Conservation (phyloP, 2,797 vertebrate genomes). For the Manis pentadactyla region DNA sequence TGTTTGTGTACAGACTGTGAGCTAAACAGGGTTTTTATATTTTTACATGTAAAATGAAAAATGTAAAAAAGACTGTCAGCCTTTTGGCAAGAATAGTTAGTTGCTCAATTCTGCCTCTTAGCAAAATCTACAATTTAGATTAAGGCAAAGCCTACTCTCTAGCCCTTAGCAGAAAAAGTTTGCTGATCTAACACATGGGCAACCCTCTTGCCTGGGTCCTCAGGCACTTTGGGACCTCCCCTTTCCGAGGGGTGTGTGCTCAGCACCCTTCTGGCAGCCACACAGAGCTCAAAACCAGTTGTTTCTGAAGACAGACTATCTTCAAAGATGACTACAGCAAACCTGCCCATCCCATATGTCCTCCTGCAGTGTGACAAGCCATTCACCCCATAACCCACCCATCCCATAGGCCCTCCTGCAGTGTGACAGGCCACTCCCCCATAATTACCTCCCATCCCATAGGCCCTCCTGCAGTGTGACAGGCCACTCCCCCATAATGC, state of each 20-base stretch:
- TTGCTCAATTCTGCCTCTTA: not conserved
- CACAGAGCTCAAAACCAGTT: not conserved
- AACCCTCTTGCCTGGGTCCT: not conserved
- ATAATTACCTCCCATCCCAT: too few species aligned
- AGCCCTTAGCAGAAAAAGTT: not conserved
- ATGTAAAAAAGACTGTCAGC: not conserved
- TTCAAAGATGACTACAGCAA: not conserved
- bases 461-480: too few species aligned
- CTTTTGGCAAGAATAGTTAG: constrained; percentile 4
- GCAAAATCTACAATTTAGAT: constrained; percentile 42
- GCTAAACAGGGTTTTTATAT: not conserved
- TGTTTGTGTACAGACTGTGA: not conserved
- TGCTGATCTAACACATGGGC: not conserved
- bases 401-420: not conserved
- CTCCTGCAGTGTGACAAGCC: not conserved
- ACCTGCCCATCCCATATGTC: not conserved
- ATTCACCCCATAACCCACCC: not conserved
- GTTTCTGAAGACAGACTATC: not conserved
- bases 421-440: not conserved
- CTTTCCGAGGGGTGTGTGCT: not conserved
- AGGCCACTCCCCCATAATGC: too few species aligned
- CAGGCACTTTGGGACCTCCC: not conserved
- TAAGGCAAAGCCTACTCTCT: not conserved
- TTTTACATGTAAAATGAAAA: not conserved
- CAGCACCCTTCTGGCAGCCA: not conserved